Evolutionary conservation across 2,888 invertebrate genomes (phyloP).

Genomic region (Polyommatus iphigenia): DNA sequence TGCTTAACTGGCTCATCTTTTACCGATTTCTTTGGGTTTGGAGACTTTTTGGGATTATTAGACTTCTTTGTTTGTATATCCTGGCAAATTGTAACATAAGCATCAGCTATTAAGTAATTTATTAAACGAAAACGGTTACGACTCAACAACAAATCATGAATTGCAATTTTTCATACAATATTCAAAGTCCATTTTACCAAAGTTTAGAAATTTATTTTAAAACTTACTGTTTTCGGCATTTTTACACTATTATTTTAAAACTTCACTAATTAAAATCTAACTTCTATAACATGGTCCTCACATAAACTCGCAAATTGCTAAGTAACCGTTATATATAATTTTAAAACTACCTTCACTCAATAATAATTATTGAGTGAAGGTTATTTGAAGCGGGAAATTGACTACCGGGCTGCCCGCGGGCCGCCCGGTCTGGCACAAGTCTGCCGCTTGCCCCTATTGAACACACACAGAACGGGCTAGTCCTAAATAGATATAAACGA

Average conservation of each 20-base stretch:
- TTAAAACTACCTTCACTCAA: constrained; percentile 37
- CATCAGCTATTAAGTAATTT: not conserved
- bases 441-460: too few species aligned
- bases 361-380: too few species aligned
- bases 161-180: not conserved
- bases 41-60: constrained; percentile 42
- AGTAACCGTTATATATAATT: constrained; percentile 27
- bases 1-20: constrained; percentile 39
- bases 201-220: not conserved
- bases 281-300: not conserved
- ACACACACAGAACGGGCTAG: too few species aligned
- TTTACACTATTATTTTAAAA: constrained; percentile 33
- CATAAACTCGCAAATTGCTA: not conserved
- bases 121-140: not conserved
- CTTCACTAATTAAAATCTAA: not conserved
- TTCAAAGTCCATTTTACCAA: not conserved
- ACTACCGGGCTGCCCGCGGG: too few species aligned
- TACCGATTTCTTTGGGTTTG: constrained; percentile 46
- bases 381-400: too few species aligned
- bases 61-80: not conserved
- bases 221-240: constrained; percentile 44
- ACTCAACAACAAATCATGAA: not conserved
- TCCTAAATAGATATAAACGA: too few species aligned
- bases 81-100: not conserved
- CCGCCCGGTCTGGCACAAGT: too few species aligned